phyloP scores from a whole-genome alignment of 2,113 vertebrate species.

The Indri indri region DNA sequence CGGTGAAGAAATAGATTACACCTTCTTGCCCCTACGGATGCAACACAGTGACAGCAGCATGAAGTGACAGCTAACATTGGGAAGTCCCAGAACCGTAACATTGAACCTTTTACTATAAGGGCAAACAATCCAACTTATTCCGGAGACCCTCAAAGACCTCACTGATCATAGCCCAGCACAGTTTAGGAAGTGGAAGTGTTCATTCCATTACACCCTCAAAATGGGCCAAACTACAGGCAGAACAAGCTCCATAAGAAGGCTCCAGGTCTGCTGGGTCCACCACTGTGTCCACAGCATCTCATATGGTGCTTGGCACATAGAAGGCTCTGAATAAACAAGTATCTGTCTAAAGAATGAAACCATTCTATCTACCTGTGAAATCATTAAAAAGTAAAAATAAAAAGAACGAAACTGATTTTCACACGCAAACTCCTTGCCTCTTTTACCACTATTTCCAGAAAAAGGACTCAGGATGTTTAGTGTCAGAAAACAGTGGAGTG shows the following conservation, averaged over 20 bases:
- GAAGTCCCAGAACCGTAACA: not conserved
- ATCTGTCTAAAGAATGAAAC: not conserved
- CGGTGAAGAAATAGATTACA: not conserved
- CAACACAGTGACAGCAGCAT: not conserved
- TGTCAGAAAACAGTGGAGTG: not conserved
- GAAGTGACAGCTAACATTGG: not conserved
- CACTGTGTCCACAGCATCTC: not conserved
- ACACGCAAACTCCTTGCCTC: not conserved
- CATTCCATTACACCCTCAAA: not conserved
- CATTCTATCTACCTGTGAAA: too few relatives aligned
- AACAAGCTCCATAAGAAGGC: not conserved
- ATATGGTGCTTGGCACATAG: not conserved
- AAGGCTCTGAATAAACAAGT: not conserved
- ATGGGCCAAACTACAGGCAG: not conserved
- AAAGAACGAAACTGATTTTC: conserved; percentile 8
- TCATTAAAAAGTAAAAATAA: too few relatives aligned
- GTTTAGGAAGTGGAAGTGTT: not conserved
- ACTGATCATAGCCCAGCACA: not conserved
- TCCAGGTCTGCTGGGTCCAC: not conserved
- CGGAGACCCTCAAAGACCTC: not conserved
- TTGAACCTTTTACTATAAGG: not conserved
- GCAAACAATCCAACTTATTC: not conserved
- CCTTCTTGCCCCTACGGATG: not conserved
- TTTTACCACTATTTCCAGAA: conserved; percentile 14
- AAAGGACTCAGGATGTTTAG: not conserved